Conservation (phyloP, 2,113 vertebrate species). For the Tylochromis polylepis region DNA sequence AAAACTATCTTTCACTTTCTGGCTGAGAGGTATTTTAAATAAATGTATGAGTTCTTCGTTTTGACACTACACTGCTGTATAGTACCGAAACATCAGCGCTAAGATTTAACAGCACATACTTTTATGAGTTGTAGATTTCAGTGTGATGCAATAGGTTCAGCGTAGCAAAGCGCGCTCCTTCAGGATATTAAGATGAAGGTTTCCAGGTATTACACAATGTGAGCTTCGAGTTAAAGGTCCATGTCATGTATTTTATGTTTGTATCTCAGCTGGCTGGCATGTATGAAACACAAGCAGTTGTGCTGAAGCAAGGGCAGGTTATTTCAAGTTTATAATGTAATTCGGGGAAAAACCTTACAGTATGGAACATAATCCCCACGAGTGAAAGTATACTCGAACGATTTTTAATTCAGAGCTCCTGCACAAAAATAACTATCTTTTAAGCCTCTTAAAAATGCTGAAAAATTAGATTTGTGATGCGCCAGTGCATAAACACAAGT, state of each 20-base stretch:
- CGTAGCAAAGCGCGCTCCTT: conserved; percentile 11
- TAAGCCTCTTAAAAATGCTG: conserved; percentile 77
- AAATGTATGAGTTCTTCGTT: conserved; percentile 45
- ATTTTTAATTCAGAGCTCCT: conserved; percentile 70
- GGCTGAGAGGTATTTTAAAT: conserved; percentile 59
- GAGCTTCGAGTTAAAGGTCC: conserved; percentile 27
- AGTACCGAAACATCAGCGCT: conserved; percentile 15
- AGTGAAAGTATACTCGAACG: conserved; percentile 63
- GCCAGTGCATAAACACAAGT: conserved; percentile 71
- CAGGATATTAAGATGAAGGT: conserved; percentile 33
- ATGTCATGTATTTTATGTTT: conserved; percentile 14
- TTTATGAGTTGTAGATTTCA: conserved; percentile 35
- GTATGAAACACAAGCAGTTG: conserved; percentile 17
- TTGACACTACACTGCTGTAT: not conserved
- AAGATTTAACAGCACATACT: conserved; percentile 39
- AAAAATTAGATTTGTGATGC: conserved; percentile 72
- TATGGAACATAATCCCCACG: conserved; percentile 56
- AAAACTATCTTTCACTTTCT: conserved; percentile 62
- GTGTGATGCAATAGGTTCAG: conserved; percentile 32
- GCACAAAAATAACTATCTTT: conserved; percentile 72
- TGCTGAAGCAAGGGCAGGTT: conserved; percentile 30
- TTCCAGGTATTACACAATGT: conserved; percentile 45
- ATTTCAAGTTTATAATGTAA: conserved; percentile 57
- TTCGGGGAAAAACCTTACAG: conserved; percentile 62
- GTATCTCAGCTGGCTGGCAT: conserved; percentile 9